These are phyloP conservation scores for Thereva nobilitata DNA, from an alignment of 2,888 invertebrate genomes.

Conservation along the genomic window DNA sequence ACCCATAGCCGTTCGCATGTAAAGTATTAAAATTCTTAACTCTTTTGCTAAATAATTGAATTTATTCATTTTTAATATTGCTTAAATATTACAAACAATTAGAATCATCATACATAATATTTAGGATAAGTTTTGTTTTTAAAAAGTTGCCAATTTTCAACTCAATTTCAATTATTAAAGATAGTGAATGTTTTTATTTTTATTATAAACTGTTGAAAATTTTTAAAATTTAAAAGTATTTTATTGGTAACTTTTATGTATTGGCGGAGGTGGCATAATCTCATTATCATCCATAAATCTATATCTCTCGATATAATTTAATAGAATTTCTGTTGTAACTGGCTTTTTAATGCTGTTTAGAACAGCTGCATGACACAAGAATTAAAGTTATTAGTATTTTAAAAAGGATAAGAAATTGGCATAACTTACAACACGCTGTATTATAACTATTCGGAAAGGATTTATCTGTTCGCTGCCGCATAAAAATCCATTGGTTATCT, in stretches of 20 bases:
- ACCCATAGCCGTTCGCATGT: too few relatives aligned
- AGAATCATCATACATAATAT: too few relatives aligned
- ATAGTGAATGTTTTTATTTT: too few relatives aligned
- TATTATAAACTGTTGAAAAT: not conserved
- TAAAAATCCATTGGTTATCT: conserved; percentile 83
- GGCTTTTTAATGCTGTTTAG: conserved; percentile 80
- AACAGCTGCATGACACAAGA: conserved; percentile 67
- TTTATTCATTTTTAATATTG: too few relatives aligned
- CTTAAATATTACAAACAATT: too few relatives aligned
- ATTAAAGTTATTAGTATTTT: not conserved
- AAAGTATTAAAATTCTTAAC: too few relatives aligned
- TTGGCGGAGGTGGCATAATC: conserved; percentile 70
- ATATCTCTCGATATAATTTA: conserved; percentile 58
- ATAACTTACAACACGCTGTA: conserved; percentile 76
- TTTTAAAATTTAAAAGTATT: conserved; percentile 2
- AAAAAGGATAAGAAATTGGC: not conserved
- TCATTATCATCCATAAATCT: conserved; percentile 70
- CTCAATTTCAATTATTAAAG: too few relatives aligned
- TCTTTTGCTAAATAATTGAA: too few relatives aligned
- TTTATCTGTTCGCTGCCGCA: conserved; percentile 96
- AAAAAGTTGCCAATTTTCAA: too few relatives aligned
- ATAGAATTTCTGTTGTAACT: conserved; percentile 79
- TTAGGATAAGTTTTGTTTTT: too few relatives aligned
- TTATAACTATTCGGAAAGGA: conserved; percentile 87
- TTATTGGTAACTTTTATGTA: conserved; percentile 7